Percentiles rank a stretch among this genome's conserved stretches.
Evolutionary conservation across 1,140 invertebrate species (phyloP).

Genomic region (Sipha flava): DNA sequence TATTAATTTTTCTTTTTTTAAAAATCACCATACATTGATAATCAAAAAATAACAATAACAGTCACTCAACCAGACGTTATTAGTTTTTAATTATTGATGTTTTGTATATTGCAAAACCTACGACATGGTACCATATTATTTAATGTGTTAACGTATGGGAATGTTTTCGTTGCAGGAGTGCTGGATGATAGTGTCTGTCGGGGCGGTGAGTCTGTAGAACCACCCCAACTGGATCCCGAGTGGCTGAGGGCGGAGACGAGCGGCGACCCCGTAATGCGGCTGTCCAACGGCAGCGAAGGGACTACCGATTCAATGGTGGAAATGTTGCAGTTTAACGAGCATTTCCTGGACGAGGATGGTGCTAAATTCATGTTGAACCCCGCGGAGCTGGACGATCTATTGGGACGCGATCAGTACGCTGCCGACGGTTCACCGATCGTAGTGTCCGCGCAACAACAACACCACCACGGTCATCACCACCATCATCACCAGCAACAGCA

Average conservation of each 20-base stretch:
- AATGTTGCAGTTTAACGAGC: conserved; percentile 28
- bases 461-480: conserved; percentile 44
- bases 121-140: no score
- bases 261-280: conserved; percentile 22
- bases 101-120: no score
- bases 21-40: no score
- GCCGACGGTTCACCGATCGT: conserved; percentile 14
- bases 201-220: conserved; percentile 20
- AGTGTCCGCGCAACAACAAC: conserved; percentile 26
- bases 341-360: conserved; percentile 25
- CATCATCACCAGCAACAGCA: background rate
- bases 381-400: conserved; percentile 11
- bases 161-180: background rate
- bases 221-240: conserved; percentile 31
- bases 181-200: conserved; percentile 18
- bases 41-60: no score
- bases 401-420: conserved; percentile 24
- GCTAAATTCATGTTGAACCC: conserved; percentile 28
- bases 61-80: no score
- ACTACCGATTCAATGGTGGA: conserved; percentile 9
- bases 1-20: no score
- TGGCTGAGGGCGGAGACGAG: conserved; percentile 29
- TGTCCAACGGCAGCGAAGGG: conserved; percentile 25
- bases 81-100: no score
- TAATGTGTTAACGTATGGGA: background rate